Evolutionary conservation across 2,888 invertebrate species (phyloP).

Genomic region (Nomada fucata): DNA sequence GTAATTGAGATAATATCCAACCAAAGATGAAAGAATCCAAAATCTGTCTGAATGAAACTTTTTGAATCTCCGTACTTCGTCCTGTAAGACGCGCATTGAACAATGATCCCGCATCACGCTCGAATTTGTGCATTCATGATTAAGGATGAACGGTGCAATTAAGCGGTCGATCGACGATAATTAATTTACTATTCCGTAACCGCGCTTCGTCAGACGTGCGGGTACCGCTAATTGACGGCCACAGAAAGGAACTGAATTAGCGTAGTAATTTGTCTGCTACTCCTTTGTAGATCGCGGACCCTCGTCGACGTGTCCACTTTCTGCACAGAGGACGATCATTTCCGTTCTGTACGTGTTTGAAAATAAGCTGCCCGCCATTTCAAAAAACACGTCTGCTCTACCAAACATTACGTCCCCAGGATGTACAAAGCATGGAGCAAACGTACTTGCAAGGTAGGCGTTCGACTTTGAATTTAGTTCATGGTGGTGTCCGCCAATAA

Average conservation of each 20-base stretch:
- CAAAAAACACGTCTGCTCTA: slow-evolving; percentile 10
- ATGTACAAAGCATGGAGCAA: not conserved
- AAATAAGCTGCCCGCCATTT: slow-evolving; percentile 28
- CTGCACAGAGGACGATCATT: slow-evolving; percentile 2
- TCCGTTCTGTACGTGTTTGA: not conserved
- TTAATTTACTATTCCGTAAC: slow-evolving; percentile 45
- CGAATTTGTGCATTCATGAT: slow-evolving; percentile 11
- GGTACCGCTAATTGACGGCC: slow-evolving; percentile 29
- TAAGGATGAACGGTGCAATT: slow-evolving; percentile 24
- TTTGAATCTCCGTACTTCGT: not conserved
- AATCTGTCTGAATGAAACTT: not conserved
- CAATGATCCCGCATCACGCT: slow-evolving; percentile 1
- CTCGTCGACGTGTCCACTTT: not conserved
- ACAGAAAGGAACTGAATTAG: slow-evolving; percentile 53
- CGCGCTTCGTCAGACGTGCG: slow-evolving; percentile 11
- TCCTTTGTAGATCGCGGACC: slow-evolving; percentile 11
- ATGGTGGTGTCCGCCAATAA: slow-evolving; percentile 27
- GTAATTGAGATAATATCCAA: no score
- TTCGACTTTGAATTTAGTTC: slow-evolving; percentile 51
- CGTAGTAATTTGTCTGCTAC: slow-evolving; percentile 32
- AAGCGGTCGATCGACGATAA: slow-evolving; percentile 45
- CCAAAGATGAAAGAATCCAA: not conserved
- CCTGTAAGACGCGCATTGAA: not conserved
- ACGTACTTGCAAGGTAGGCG: slow-evolving; percentile 21
- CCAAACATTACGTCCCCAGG: no score